Base-by-base conservation (phyloP, 1,140 invertebrate species). In the Holotrichia oblita region DNA sequence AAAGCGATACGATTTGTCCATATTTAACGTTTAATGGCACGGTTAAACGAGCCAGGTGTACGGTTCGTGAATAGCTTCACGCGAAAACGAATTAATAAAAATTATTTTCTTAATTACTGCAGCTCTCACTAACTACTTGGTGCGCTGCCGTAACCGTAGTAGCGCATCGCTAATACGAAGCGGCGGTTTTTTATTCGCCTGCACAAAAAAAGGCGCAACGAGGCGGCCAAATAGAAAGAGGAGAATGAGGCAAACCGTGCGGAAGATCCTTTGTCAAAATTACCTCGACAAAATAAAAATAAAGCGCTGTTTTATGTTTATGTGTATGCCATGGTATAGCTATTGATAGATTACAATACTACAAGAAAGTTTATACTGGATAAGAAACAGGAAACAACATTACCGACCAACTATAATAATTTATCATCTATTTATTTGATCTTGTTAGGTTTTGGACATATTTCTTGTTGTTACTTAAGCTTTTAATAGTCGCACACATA, bases 231-330 rank as follows among this genome's bases (percentile, higher is more conserved):
- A 64, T 9, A 9, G 59, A 24, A 64, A 64, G 59, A 64, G 59
- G 12, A 48, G 44, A 48, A n/a, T 12, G 10, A 9, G 44, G n/a
- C 10, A 64, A 64, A 64, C 59, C 14, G 59, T 22, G 59, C 22
- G 59, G 59, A 64, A 64, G 59, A 64, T 64, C 59, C 59, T 64
- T 64, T 64, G 59, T 64, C 3, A 64, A 64, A 64, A 64, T 64
- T 64, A 64, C 59, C 59, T 24, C 59, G 59, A n/a, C n/a, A 17
- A 24, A 64, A 64, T 64, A 64, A 64, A 64, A 64, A 64, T 64
- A 64, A 64, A 64, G 17, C 59, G 59, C 17, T 17, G 59, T 64
- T 64, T n/a, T n/a, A 17, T 64, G 59, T 22, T 64, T 17, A 17
- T 4, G n/a, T 24, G 6, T 22, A 17, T 22, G 59, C 14, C 3